Conservation (phyloP, 2,888 invertebrate genomes). For the Agrochola lychnidis region DNA sequence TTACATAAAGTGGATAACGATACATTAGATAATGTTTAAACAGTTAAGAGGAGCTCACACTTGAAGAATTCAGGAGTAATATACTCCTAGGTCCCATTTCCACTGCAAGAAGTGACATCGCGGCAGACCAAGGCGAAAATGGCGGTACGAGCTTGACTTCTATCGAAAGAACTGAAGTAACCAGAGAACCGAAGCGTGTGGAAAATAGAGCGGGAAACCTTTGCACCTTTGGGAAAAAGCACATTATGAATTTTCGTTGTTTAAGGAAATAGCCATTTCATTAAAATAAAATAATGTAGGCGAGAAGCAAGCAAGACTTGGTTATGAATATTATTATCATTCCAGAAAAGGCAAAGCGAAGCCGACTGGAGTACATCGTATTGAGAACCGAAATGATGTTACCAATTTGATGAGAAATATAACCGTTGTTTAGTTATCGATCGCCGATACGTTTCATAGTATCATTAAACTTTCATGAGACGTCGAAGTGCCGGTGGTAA, state of each 20-base stretch:
- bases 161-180: background rate
- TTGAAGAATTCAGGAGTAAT: background rate
- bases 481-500: conserved; percentile 59
- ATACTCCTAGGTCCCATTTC: background rate
- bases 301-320: background rate
- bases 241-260: background rate
- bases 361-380: conserved; percentile 16
- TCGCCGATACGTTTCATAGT: conserved; percentile 66
- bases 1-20: conserved; percentile 32
- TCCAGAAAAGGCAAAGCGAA: background rate
- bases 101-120: background rate
- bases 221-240: background rate
- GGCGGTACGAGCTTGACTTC: background rate
- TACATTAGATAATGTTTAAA: conserved; percentile 10
- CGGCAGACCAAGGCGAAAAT: background rate
- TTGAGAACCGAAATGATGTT: conserved; percentile 13
- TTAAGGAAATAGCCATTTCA: background rate
- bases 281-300: background rate
- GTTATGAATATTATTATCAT: background rate
- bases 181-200: background rate
- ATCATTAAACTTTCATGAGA: conserved; percentile 75
- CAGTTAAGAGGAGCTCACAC: background rate
- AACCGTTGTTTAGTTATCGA: conserved; percentile 55
- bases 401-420: conserved; percentile 41
- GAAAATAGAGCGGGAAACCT: background rate